Evolutionary conservation across 1,140 invertebrate species (phyloP), one percentile per base, ranked within the genome.

Genomic region (Hydropsyche tenuis): DNA sequence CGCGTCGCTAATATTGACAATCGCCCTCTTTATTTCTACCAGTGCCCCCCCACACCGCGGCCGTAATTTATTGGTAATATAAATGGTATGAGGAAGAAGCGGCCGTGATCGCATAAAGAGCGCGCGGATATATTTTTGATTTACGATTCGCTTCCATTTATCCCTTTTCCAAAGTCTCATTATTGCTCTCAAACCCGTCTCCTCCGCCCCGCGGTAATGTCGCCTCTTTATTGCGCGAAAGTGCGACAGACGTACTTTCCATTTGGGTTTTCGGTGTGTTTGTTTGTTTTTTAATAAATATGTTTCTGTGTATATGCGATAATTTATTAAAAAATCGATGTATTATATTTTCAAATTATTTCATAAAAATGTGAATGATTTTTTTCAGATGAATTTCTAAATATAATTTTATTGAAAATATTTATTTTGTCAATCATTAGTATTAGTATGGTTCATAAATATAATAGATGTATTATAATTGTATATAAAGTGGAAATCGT

Each of bases 91-190:
- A 77, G 73, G 76, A 75, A 76, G 72, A 53, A n/a, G 73, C 73
- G n/a, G 73, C 73, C 72, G 76, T 4, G 30, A 77, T 77, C 73
- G 53, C 73, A 74, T 73, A 74, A 75, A 77, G 76, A 75, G 70
- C 30, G 51, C 30, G 51, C 60, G 73, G 73, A 73, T 77, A 76
- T 72, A 76, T 70, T 72, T 77, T 74, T 77, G 75, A 77, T 77
- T 77, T 77, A 77, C 75, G 75, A 73, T 73, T 73, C 69, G 43
- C 51, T 74, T 72, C 45, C 75, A 77, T 77, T 77, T 74, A 77
- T 74, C 71, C 73, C 68, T 56, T 70, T 69, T 64, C 53, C 48
- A 45, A 46, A 68, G 69, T 60, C 72, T 77, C 75, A 77, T 77
- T 77, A 77, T 77, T 63, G 45, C 65, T 68, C 65, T 68, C 65